phyloP scores from a whole-genome alignment of 2,113 vertebrate species.

The Scolopax mira region DNA sequence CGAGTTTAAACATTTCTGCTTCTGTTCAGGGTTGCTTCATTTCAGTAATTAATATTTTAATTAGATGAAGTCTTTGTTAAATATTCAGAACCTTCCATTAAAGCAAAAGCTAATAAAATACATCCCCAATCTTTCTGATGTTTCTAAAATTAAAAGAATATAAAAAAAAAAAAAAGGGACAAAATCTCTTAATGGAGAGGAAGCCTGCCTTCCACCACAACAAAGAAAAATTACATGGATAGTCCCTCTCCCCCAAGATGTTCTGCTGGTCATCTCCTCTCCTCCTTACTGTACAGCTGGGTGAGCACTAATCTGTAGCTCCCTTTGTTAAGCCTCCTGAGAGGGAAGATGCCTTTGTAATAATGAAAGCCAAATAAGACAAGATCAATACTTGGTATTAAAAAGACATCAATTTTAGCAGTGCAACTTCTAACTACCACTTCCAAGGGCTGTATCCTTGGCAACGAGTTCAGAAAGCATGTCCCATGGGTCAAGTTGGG shows the following conservation, averaged over 20 bases:
- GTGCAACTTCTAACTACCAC: not conserved
- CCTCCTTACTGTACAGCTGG: not conserved
- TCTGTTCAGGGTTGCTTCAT: not conserved
- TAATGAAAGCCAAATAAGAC: not conserved
- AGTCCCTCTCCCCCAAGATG: not conserved
- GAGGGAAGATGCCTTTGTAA: not conserved
- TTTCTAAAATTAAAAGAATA: slow-evolving; percentile 4
- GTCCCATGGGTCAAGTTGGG: not conserved
- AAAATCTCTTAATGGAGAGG: not conserved
- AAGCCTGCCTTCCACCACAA: not conserved
- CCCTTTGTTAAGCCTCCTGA: not conserved
- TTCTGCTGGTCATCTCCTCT: not conserved
- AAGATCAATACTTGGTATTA: not conserved
- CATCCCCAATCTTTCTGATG: not conserved
- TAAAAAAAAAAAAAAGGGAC: not conserved
- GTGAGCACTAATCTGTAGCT: not conserved
- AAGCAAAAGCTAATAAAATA: not conserved
- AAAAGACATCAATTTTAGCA: not conserved
- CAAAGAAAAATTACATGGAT: not conserved
- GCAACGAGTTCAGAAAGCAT: not conserved
- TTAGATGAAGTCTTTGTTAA: not conserved
- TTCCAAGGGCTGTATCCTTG: slow-evolving; percentile 1
- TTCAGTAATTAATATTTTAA: slow-evolving; percentile 42
- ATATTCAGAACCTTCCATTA: not conserved
- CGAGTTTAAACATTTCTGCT: not conserved